Percentiles rank a stretch among this genome's conserved stretches.
Conservation (phyloP, 2,113 vertebrate species). For the Dolichotis patagonum region DNA sequence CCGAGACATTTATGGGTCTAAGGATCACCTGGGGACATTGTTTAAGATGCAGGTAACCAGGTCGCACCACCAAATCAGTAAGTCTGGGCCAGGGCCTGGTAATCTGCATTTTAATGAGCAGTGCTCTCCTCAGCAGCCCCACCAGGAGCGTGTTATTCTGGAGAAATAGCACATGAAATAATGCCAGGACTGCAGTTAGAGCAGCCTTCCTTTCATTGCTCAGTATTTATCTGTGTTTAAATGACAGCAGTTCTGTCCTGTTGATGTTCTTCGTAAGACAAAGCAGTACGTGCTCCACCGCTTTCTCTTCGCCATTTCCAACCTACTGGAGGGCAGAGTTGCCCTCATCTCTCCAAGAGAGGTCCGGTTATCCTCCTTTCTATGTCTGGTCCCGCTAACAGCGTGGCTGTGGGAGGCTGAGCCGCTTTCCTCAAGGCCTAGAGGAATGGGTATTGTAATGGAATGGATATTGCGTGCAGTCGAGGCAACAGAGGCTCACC, state of each 20-base stretch:
- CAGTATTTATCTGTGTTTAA: neutral
- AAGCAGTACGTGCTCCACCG: neutral
- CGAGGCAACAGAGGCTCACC: neutral
- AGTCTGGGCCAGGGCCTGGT: neutral
- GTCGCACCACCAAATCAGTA: neutral
- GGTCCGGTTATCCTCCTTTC: neutral
- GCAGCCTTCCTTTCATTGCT: neutral
- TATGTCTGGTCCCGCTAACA: neutral
- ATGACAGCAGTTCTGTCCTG: neutral
- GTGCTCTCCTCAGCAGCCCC: fast-evolving
- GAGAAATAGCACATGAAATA: neutral
- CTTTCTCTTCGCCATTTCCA: too few relatives aligned
- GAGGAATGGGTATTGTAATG: neutral
- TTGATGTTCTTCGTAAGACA: neutral
- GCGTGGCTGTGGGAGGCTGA: neutral
- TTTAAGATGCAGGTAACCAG: neutral
- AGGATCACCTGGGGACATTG: neutral
- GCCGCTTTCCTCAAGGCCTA: neutral
- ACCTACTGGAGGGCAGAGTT: neutral
- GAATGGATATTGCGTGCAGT: neutral
- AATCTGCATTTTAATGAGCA: neutral
- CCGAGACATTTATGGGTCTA: neutral
- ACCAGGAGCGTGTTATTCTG: neutral
- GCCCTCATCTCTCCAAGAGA: neutral
- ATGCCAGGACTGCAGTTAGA: neutral